Evolutionary conservation across 2,888 invertebrate species (phyloP).

Genomic region (Boloria euphrosyne): DNA sequence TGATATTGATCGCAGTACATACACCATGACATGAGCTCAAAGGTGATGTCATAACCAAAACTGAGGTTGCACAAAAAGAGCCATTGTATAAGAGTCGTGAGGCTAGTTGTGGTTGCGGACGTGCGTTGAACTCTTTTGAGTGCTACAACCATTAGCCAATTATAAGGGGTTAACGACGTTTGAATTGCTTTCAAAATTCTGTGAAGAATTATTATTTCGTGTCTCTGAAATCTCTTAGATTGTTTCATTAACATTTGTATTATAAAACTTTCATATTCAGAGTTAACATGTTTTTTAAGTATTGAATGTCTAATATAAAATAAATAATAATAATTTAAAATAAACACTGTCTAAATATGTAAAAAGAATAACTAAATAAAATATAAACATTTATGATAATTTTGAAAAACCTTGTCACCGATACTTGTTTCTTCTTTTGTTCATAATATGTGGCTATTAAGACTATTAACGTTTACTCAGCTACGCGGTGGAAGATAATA

Average conservation of each 20-base stretch:
- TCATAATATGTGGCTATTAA: too few species aligned
- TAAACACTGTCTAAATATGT: too few species aligned
- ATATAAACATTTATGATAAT: too few species aligned
- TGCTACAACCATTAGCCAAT: conserved; percentile 73
- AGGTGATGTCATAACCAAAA: conserved; percentile 79
- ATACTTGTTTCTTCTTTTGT: too few species aligned
- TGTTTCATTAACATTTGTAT: neutral
- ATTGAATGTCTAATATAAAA: too few species aligned
- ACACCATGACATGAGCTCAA: conserved; percentile 30
- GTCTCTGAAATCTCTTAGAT: neutral
- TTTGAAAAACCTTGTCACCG: too few species aligned
- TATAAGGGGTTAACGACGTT: conserved; percentile 60
- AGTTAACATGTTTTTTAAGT: too few species aligned
- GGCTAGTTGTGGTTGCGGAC: conserved; percentile 67
- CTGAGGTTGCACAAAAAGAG: conserved; percentile 74
- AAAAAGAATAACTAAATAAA: too few species aligned
- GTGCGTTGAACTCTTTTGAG: conserved; percentile 79
- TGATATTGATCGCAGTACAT: conserved; percentile 31
- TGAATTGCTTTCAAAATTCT: conserved; percentile 49
- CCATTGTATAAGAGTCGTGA: conserved; percentile 79
- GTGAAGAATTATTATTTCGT: conserved; percentile 9
- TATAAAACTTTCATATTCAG: too few species aligned
- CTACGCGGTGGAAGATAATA: conserved; percentile 45
- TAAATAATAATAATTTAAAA: too few species aligned
- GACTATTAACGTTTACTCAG: neutral